Conservation (phyloP, 2,888 invertebrate species). For the Rhingia campestris region DNA sequence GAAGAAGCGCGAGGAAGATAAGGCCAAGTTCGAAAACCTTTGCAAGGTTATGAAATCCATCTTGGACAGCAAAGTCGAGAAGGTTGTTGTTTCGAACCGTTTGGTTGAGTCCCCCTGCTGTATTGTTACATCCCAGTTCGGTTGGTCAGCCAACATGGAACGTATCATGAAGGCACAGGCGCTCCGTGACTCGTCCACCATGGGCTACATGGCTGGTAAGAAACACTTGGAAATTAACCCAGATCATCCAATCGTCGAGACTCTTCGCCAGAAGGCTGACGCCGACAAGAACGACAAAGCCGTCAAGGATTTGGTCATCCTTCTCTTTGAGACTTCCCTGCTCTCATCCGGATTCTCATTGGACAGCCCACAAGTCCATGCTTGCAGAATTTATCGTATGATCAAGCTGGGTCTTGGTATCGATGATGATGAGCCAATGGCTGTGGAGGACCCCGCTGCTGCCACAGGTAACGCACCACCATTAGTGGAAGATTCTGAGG, state of each 20-base stretch:
- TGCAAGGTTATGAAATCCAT: constrained; percentile 96
- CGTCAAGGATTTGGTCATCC: constrained; percentile 97
- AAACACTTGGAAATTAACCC: constrained; percentile 99
- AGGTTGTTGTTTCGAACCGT: constrained; percentile 97
- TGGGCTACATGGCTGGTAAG: constrained; percentile 99
- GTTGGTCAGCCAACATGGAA: constrained; percentile 99
- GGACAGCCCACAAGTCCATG: constrained; percentile 97
- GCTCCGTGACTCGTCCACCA: constrained; percentile 96
- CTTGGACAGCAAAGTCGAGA: constrained; percentile 98
- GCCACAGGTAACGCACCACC: constrained; percentile 88
- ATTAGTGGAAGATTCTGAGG: constrained; percentile 92
- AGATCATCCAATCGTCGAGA: constrained; percentile 95
- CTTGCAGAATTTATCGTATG: constrained; percentile 98
- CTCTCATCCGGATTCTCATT: constrained; percentile 97
- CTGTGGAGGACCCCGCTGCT: constrained; percentile 86
- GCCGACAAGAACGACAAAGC: constrained; percentile 99
- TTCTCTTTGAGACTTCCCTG: constrained; percentile 98
- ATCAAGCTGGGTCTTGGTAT: constrained; percentile 99
- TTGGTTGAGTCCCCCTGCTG: constrained; percentile 99
- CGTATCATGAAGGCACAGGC: constrained; percentile 99
- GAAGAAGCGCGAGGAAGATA: constrained; percentile 96
- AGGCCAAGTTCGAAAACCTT: constrained; percentile 86
- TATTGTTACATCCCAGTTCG: constrained; percentile 99
- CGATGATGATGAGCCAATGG: constrained; percentile 95
- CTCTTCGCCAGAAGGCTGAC: constrained; percentile 94